Evolutionary conservation across 2,797 vertebrate species (phyloP), one percentile per base, ranked within the genome.

Genomic region (Chelmon rostratus): DNA sequence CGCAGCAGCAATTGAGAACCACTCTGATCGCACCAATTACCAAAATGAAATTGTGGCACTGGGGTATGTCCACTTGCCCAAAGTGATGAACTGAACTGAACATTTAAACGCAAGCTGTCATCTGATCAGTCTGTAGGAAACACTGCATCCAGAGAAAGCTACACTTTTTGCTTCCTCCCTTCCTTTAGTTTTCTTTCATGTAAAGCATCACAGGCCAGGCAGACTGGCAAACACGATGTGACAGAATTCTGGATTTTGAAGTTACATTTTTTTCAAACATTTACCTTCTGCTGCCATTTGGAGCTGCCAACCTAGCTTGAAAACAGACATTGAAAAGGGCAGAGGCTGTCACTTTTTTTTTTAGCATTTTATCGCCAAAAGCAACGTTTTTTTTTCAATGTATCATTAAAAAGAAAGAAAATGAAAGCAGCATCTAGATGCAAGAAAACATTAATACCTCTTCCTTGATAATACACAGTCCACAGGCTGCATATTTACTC

Each of bases 321-420:
- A 76, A 69, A 54, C 5, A 7, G 23, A 72, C 40, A 6, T 4
- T 21, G 19, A 69, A 74, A 76, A 38, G 25, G 67, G 59, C 40
- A 67, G 42, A 52, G 13, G 37, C 44, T 81, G 74, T 73, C 78
- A 67, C 35, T 68, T 69, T 16, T 52, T n/a, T 50, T 46, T n/a
- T 38, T 11, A 64, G 16, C 8, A 9, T n/a, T 44, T 33, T 58
- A 63, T 62, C 44, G 0, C 42, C 33, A 5, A 52, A 64, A 57
- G 46, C 58, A 49, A 25, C 28, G 12, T 8, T 44, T 59, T 63
- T 57, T 3, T 38, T 18, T 8, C 3, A 53, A 8, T 21, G 6
- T 16, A 65, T 49, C 58, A 33, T 19, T 8, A 23, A 0, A 56
- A 47, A 57, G 21, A 46, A 38, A 63, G 50, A 35, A 38, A 18